These are phyloP conservation scores for Dendrolimus pini DNA, from an alignment of 2,888 invertebrate species.

Conservation along the genomic window DNA sequence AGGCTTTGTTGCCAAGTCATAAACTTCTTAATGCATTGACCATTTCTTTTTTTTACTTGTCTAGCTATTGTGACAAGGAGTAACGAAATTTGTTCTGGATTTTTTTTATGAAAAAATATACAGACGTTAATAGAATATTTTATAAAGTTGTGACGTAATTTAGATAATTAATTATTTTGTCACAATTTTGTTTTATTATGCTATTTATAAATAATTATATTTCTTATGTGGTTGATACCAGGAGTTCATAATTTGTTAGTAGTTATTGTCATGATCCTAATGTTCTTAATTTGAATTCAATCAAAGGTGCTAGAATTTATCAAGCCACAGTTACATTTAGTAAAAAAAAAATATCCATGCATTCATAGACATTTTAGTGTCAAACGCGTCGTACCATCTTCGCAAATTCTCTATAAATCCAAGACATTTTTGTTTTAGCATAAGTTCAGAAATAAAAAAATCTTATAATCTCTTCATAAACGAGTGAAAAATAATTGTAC, in stretches of 20 bases:
- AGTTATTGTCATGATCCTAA: not conserved
- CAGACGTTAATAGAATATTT: too few relatives aligned
- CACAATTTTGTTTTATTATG: too few relatives aligned
- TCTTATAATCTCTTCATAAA: not conserved
- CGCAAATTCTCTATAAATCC: not conserved
- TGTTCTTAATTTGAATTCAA: not conserved
- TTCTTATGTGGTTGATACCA: not conserved
- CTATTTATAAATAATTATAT: not conserved
- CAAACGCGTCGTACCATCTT: not conserved
- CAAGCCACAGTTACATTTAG: not conserved
- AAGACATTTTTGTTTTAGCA: not conserved
- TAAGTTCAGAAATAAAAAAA: not conserved
- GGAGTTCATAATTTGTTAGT: not conserved
- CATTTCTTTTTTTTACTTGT: too few relatives aligned
- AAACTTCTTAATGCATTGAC: too few relatives aligned
- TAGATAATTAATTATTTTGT: too few relatives aligned
- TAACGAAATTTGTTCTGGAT: too few relatives aligned
- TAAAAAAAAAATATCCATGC: not conserved
- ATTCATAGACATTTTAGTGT: not conserved
- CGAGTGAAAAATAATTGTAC: constrained; percentile 18
- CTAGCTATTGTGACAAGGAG: too few relatives aligned
- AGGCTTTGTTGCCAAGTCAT: too few relatives aligned
- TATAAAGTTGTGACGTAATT: too few relatives aligned
- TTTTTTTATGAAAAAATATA: too few relatives aligned
- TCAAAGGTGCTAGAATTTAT: not conserved